These are phyloP conservation scores for Neopelma chrysocephalum DNA, from an alignment of 2,797 vertebrate species.

Conservation along the genomic window DNA sequence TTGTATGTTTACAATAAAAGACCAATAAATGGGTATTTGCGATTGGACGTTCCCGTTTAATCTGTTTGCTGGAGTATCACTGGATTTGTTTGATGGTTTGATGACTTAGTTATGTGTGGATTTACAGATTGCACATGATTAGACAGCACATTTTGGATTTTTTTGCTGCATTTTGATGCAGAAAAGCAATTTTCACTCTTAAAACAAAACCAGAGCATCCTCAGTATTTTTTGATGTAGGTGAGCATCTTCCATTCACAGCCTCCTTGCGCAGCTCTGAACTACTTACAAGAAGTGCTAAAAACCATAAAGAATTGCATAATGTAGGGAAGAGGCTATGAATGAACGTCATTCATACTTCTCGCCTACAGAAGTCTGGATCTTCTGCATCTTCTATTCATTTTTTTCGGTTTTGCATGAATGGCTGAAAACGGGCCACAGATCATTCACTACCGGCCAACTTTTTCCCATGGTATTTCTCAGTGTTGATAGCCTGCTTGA, in stretches of 20 bases:
- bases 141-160: not conserved
- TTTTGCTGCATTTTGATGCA: not conserved
- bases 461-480: not conserved
- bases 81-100: constrained; percentile 37
- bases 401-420: not conserved
- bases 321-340: not conserved
- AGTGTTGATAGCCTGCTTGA: not conserved
- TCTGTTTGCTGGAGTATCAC: constrained; percentile 24
- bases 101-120: not conserved
- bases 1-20: not conserved
- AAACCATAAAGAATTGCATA: not conserved
- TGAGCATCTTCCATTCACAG: not conserved
- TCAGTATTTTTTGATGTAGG: not conserved
- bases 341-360: not conserved
- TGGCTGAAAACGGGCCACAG: not conserved
- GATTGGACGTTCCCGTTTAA: not conserved
- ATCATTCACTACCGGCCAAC: not conserved
- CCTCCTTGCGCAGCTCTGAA: not conserved
- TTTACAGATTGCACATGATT: constrained; percentile 22
- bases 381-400: not conserved
- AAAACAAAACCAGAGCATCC: not conserved
- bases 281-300: not conserved
- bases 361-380: not conserved
- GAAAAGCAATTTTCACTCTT: not conserved
- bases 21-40: not conserved